Evolutionary conservation across 2,797 vertebrate species (phyloP).

Genomic region (Acrossocheilus fasciatus): DNA sequence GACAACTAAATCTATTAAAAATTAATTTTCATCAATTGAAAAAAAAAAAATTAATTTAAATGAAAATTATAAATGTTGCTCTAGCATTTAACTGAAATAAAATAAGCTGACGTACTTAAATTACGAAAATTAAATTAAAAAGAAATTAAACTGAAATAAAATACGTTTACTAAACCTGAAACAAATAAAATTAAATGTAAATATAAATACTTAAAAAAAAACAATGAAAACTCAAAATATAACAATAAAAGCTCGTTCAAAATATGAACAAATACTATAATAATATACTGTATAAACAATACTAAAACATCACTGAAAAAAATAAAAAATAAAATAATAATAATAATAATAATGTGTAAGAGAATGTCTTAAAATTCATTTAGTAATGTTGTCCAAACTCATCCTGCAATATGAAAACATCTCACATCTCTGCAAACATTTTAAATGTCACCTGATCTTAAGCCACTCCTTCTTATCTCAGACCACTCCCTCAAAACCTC

Average conservation of each 20-base stretch:
- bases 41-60: too few relatives aligned
- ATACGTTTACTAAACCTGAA: neutral
- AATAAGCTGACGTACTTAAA: neutral
- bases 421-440: neutral
- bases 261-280: neutral
- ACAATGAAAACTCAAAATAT: neutral
- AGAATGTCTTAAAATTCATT: neutral
- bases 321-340: too few relatives aligned
- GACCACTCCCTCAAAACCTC: neutral
- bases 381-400: neutral
- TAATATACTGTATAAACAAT: neutral
- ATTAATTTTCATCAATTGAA: too few relatives aligned
- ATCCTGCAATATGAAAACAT: neutral
- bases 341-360: neutral
- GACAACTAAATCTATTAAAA: neutral
- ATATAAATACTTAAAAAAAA: neutral
- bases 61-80: neutral
- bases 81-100: neutral
- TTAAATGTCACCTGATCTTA: neutral
- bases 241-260: neutral
- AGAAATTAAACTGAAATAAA: neutral
- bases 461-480: neutral
- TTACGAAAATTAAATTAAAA: neutral
- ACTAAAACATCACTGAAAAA: neutral
- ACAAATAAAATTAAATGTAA: neutral